phyloP scores from a whole-genome alignment of 2,113 vertebrate species.

The Scolopax mira region DNA sequence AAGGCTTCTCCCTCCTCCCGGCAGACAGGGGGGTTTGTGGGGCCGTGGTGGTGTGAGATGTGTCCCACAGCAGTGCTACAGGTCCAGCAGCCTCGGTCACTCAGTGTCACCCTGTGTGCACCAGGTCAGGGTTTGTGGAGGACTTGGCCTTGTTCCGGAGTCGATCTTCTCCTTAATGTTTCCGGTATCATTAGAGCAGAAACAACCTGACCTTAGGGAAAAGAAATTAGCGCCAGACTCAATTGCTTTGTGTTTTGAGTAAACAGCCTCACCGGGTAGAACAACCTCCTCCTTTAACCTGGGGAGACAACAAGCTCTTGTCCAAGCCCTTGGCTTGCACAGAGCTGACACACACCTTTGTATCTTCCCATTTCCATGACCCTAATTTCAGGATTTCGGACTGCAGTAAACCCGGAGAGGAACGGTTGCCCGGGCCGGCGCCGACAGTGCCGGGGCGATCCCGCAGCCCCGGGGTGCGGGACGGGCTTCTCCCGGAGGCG shows the following conservation, averaged over 20 bases:
- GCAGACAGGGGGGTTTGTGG: background rate
- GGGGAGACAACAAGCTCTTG: constrained; percentile 15
- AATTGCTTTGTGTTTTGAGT: constrained; percentile 56
- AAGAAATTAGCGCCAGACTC: constrained; percentile 5
- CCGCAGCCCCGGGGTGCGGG: too few relatives aligned
- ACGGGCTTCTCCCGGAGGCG: background rate
- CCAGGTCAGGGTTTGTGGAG: background rate
- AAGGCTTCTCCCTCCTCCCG: background rate
- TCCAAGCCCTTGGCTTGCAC: background rate
- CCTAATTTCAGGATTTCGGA: background rate
- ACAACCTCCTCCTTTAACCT: constrained; percentile 4
- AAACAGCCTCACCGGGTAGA: constrained; percentile 37
- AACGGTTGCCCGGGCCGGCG: background rate
- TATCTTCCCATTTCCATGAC: background rate
- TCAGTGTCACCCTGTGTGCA: fast-evolving
- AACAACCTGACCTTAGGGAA: constrained; percentile 60
- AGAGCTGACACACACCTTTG: background rate
- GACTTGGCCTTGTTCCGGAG: background rate
- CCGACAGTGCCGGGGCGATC: background rate
- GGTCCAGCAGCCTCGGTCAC: background rate
- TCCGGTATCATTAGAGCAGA: background rate
- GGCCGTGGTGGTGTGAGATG: background rate
- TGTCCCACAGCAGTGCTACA: background rate
- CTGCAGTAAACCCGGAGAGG: background rate
- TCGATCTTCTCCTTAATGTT: background rate